Conservation (phyloP, 2,113 vertebrate species). For the Spermophilus dauricus region DNA sequence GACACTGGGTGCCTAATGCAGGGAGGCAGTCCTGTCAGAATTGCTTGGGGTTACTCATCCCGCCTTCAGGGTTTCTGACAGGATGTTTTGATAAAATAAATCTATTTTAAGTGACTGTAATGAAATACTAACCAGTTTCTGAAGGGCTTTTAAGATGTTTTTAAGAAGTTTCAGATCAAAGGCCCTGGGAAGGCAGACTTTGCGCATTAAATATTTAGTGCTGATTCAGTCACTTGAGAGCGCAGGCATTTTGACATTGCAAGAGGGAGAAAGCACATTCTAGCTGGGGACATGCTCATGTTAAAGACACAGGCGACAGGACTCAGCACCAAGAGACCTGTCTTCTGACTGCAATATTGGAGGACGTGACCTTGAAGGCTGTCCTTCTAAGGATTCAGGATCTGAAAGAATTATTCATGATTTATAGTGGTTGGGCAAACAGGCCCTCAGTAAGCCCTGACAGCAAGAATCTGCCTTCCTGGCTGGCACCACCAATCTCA, state of each 20-base stretch:
- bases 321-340: constrained; percentile 80
- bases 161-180: constrained; percentile 91
- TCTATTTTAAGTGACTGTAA: constrained; percentile 91
- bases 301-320: constrained; percentile 84
- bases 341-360: constrained; percentile 68
- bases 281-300: constrained; percentile 83
- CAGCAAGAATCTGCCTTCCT: constrained; percentile 60
- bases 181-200: constrained; percentile 86
- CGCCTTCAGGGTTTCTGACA: constrained; percentile 87
- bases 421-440: constrained; percentile 73
- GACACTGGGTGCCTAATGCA: constrained; percentile 65
- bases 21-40: constrained; percentile 86
- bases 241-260: constrained; percentile 86
- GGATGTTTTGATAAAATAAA: constrained; percentile 91
- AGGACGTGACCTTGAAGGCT: constrained; percentile 59
- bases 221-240: constrained; percentile 88
- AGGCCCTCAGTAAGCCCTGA: constrained; percentile 73
- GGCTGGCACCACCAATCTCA: constrained; percentile 40
- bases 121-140: constrained; percentile 90
- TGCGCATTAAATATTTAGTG: constrained; percentile 90
- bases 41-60: constrained; percentile 85
- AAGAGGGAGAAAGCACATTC: constrained; percentile 82
- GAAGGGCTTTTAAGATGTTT: constrained; percentile 90
- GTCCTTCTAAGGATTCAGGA: constrained; percentile 46
- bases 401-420: constrained; percentile 84